These are phyloP conservation scores for Hippotragus niger DNA, from an alignment of 2,113 vertebrate genomes.

Conservation along the genomic window DNA sequence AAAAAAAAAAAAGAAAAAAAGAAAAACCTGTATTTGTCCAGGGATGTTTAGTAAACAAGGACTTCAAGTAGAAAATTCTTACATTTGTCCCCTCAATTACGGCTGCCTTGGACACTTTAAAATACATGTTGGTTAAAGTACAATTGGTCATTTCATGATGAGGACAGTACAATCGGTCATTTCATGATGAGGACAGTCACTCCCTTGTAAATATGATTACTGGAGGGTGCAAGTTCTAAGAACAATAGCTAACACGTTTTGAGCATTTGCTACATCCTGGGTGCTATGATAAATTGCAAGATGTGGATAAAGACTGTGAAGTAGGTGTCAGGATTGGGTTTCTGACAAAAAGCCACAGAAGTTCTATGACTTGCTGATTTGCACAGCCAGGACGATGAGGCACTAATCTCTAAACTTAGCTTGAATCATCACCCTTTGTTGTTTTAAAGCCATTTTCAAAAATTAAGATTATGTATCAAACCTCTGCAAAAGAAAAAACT, in stretches of 20 bases:
- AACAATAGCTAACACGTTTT: background rate
- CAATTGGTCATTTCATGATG: background rate
- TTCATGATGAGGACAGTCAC: background rate
- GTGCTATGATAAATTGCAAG: background rate
- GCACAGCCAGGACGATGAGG: background rate
- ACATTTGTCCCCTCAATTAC: background rate
- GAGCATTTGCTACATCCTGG: background rate
- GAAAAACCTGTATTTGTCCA: background rate
- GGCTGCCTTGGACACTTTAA: background rate
- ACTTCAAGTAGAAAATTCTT: background rate
- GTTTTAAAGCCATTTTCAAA: background rate
- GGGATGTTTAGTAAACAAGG: slow-evolving; percentile 12
- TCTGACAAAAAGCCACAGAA: background rate
- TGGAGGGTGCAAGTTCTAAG: background rate
- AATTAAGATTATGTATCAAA: background rate
- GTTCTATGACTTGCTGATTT: background rate
- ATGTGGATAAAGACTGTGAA: background rate
- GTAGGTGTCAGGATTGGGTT: background rate
- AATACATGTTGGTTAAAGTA: background rate
- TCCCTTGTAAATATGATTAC: background rate
- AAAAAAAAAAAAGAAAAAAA: background rate
- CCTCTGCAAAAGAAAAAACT: background rate
- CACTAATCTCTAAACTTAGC: background rate
- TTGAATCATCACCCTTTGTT: background rate
- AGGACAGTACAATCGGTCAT: background rate